Conservation (phyloP, 2,113 vertebrate genomes). For the Eonycteris spelaea region DNA sequence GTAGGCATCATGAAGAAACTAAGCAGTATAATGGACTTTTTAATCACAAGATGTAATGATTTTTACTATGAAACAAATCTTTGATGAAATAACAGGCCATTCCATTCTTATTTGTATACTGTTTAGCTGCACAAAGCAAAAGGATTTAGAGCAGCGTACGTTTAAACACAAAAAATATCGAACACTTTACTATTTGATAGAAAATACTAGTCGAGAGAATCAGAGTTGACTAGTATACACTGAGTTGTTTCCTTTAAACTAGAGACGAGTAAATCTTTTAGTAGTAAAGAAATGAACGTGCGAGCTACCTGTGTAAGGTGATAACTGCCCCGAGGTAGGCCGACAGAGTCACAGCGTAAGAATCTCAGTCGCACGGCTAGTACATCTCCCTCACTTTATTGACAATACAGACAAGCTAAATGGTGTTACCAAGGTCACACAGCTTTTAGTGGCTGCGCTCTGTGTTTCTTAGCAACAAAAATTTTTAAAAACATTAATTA, state of each 20-base stretch:
- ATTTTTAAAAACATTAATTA: background rate
- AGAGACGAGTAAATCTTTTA: background rate
- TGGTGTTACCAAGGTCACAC: slow-evolving; percentile 15
- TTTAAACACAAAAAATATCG: background rate
- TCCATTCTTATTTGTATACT: background rate
- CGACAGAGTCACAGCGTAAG: background rate
- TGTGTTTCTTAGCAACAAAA: slow-evolving; percentile 9
- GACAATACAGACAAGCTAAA: background rate
- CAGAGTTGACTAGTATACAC: background rate
- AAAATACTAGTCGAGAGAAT: background rate
- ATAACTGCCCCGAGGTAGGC: background rate
- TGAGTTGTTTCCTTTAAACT: background rate
- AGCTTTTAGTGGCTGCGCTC: background rate
- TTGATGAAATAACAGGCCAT: background rate
- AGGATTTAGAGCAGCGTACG: background rate
- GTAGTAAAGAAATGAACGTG: background rate
- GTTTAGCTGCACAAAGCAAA: background rate
- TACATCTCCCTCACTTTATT: background rate
- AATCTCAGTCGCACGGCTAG: background rate
- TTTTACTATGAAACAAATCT: background rate
- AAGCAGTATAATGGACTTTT: background rate
- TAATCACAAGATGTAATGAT: background rate
- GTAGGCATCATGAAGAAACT: background rate
- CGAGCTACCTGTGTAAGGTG: background rate
- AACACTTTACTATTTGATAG: background rate